A percentile compares a stretch with the other conserved stretches of the same genome.
Evolutionary conservation across 2,888 invertebrate species (phyloP).

Genomic region (Hyposoter didymator): DNA sequence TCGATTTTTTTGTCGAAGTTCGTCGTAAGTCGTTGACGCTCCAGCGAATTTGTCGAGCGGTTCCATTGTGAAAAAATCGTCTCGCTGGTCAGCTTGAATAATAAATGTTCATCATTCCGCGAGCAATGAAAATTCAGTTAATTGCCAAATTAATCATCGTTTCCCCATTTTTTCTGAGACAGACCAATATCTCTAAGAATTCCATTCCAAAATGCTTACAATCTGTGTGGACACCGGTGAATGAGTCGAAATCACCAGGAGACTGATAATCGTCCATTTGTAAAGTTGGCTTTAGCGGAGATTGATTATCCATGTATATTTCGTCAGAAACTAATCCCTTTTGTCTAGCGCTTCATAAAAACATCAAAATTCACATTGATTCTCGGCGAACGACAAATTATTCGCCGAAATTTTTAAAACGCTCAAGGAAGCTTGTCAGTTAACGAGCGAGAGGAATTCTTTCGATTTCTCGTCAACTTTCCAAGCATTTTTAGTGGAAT

Average conservation of each 20-base stretch:
- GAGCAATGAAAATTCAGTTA: neutral
- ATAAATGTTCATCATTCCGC: neutral
- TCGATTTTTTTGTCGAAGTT: constrained; percentile 50
- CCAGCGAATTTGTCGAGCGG: constrained; percentile 30
- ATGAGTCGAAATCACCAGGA: constrained; percentile 50
- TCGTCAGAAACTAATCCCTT: neutral
- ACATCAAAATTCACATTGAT: neutral
- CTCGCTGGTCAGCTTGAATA: constrained; percentile 34
- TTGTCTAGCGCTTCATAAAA: neutral
- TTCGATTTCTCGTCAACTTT: too few relatives aligned
- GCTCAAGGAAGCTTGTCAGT: too few relatives aligned
- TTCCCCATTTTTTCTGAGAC: neutral
- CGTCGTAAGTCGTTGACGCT: constrained; percentile 42
- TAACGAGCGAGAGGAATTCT: too few relatives aligned
- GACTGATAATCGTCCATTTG: constrained; percentile 49
- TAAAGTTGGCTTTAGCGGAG: constrained; percentile 17
- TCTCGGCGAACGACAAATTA: neutral
- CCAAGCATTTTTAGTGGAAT: neutral
- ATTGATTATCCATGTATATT: neutral
- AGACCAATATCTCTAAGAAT: neutral
- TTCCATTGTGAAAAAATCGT: constrained; percentile 28
- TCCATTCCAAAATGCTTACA: constrained; percentile 22
- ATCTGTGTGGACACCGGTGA: constrained; percentile 46
- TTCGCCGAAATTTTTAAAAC: neutral
- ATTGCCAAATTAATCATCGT: neutral